Evolutionary conservation across 2,113 vertebrate genomes (phyloP), one percentile per base, ranked within the genome.

Genomic region (Etia nguti): DNA sequence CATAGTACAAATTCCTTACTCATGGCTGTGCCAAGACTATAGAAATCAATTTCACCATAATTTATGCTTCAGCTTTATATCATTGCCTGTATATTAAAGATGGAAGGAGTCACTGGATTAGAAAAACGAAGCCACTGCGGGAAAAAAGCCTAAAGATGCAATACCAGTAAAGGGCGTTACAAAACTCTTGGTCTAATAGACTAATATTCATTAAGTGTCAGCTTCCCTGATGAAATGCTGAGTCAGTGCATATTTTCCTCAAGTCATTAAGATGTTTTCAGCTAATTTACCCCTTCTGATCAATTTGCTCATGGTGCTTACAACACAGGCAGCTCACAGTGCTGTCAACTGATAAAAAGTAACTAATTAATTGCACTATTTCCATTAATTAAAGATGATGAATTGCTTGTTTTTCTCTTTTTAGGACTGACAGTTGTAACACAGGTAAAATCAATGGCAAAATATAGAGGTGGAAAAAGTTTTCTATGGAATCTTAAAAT

Each of bases 261-360:
- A 50, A 77, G 24, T 7, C 16, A 31, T 77, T 50, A 75, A 75
- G 68, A 75, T 48, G 43, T 75, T 31, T 29, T 75, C 20, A 50
- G 43, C 16, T 31, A 31, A 77, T 77, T 77, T 50, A 77, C 24
- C 5, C 20, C 10, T 73, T 73, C 68, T 50, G 16, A 50, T 50
- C 26, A 50, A n/a, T 77, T 16, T 31, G 10, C 6, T 50, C 43
- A 29, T 29, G 1, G 1, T 31, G 6, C 73, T 50, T 50, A n/a
- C n/a, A n/a, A n/a, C 41, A 77, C 26, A 31, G 11, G 43, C 0
- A 75, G 0, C 10, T 75, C 15, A 48, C 7, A 11, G 43, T 48
- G 15, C 24, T 48, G 15, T 46, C 24, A 75, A 7, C 43, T 11
- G 9, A 8, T 18, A 12, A 75, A 75, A 75, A 75, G 16, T 5